Base-by-base conservation (phyloP, 2,888 invertebrate genomes). In the Noctua pronuba region DNA sequence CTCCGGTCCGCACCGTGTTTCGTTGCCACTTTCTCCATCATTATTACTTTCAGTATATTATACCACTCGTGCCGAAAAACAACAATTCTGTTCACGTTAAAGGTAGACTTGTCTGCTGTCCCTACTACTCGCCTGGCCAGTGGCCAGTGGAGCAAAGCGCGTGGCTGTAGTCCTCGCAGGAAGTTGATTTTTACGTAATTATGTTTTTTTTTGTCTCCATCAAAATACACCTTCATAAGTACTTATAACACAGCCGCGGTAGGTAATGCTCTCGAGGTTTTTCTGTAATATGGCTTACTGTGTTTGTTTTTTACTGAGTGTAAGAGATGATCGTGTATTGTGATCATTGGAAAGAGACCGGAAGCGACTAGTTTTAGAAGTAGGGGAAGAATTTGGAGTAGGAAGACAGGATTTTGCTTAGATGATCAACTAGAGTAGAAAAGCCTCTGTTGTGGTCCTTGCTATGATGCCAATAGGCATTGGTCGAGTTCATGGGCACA, bases 101-200 rank as follows among this genome's bases (percentile, higher is more conserved):
- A 38, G n/a, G 16, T 35, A 58, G 65, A 67, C 11, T 73, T 10
- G 77, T 84, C 8, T 88, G 85, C 75, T 68, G 28, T 28, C 82
- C 8, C 65, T 89, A 88, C 90, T 58, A 67, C 62, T 81, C 67
- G 86, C 85, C 85, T 89, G 85, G 87, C 75, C 85, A 83, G 87
- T 88, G 90, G 84, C 75, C 92, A 92, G 84, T 88, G 84, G 87
- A 92, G 89, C 93, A 89, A 70, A 90, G 88, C 91, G 88, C 86
- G 87, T 88, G 88, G 79, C 80, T 84, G 79, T 83, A 88, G 87
- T 88, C 88, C 85, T 88, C 82, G 79, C 87, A 89, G 90, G 90
- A 90, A 91, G 89, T 83, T 86, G 86, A 90, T 90, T 91, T 86
- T 89, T 91, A 89, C 84, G 80, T 88, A 85, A 91, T 89, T 87